phyloP scores from a whole-genome alignment of 2,113 vertebrate species.

The Cercopithecus mona region DNA sequence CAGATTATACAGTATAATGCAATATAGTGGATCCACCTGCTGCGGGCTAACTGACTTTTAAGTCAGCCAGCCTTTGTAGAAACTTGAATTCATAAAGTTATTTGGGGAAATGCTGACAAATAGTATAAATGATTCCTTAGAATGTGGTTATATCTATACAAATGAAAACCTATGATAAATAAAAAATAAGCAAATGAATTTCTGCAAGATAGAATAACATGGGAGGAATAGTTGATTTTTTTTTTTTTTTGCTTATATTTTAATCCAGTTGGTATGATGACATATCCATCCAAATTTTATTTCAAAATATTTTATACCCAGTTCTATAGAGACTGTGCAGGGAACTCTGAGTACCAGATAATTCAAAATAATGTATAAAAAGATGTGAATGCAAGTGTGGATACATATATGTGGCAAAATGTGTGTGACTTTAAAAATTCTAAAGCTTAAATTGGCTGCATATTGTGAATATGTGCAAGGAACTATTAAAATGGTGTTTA shows the following conservation, averaged over 20 bases:
- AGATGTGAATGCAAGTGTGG: not conserved
- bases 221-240: not conserved
- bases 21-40: not conserved
- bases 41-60: not conserved
- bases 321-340: not conserved
- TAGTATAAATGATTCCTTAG: not conserved
- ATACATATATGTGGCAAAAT: not conserved
- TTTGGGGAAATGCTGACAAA: not conserved
- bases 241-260: not conserved
- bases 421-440: not conserved
- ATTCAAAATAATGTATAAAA: constrained; percentile 14
- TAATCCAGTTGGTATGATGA: not conserved
- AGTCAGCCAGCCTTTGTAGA: not conserved
- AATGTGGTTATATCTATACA: not conserved
- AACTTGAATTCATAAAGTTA: not conserved
- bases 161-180: not conserved
- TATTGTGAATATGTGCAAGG: not conserved
- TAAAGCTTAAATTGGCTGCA: not conserved
- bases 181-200: not conserved
- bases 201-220: not conserved
- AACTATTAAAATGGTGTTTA: not conserved
- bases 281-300: not conserved
- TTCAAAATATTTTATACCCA: not conserved
- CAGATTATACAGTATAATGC: not conserved
- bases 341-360: not conserved